phyloP scores from a whole-genome alignment of 1,140 invertebrate genomes.

The Rhynchophorus ferrugineus region DNA sequence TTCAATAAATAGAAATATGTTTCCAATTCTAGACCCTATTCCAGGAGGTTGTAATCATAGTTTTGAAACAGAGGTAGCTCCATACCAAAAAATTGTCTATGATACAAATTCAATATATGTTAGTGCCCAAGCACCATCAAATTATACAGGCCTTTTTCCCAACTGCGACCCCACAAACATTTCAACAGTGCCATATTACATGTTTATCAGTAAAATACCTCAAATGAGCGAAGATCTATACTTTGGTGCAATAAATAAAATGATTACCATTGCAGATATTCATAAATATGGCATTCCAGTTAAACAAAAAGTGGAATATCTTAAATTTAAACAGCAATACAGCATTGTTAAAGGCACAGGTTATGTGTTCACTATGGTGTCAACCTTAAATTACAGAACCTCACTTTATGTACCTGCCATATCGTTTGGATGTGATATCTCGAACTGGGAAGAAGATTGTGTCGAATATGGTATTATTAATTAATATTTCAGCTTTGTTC shows the following conservation, averaged over 20 bases:
- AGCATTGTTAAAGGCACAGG: constrained; percentile 58
- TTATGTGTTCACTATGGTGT: constrained; percentile 54
- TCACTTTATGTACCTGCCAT: constrained; percentile 59
- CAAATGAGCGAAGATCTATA: constrained; percentile 51
- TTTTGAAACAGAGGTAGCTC: constrained; percentile 54
- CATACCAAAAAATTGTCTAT: constrained; percentile 51
- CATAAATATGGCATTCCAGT: constrained; percentile 50
- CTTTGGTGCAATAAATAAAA: constrained; percentile 53
- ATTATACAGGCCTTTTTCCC: constrained; percentile 32
- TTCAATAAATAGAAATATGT: not conserved
- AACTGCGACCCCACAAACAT: constrained; percentile 35
- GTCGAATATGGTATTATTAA: constrained; percentile 41
- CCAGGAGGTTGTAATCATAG: constrained; percentile 74
- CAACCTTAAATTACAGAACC: constrained; percentile 43
- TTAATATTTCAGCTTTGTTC: not conserved
- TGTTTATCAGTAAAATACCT: constrained; percentile 52
- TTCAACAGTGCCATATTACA: constrained; percentile 53
- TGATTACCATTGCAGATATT: constrained; percentile 55
- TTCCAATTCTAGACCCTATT: constrained; percentile 56
- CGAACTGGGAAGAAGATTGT: constrained; percentile 41
- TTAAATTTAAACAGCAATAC: constrained; percentile 35
- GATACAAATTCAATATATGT: constrained; percentile 49
- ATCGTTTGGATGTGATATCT: constrained; percentile 55
- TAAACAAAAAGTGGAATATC: constrained; percentile 7
- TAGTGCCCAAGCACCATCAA: constrained; percentile 51